Percentiles rank a stretch among this genome's conserved stretches.
Conservation (phyloP, 2,113 vertebrate genomes). For the Chamaea fasciata region DNA sequence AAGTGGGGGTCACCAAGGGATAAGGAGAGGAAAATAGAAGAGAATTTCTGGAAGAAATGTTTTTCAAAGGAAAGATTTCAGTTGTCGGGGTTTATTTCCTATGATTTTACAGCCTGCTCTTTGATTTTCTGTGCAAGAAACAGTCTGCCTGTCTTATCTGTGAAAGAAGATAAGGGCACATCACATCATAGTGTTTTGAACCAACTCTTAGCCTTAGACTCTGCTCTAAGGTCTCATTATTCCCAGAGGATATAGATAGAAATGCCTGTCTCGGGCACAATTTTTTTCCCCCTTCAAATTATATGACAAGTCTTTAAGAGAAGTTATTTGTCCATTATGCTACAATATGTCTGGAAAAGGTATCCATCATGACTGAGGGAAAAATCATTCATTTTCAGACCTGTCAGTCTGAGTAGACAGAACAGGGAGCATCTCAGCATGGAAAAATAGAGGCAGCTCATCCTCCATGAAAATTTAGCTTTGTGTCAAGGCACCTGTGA, state of each 20-base stretch:
- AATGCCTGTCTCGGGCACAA: constrained; percentile 36
- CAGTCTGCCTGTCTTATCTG: constrained; percentile 48
- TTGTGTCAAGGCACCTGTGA: neutral
- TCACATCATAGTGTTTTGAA: constrained; percentile 41
- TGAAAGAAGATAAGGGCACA: constrained; percentile 55
- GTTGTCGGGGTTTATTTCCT: neutral
- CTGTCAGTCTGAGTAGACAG: constrained; percentile 38
- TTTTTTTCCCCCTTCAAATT: constrained; percentile 47
- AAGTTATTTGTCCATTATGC: constrained; percentile 57
- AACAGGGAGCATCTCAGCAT: constrained; percentile 13
- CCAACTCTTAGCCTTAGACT: constrained; percentile 44
- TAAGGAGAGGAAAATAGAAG: neutral
- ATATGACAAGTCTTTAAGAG: constrained; percentile 56
- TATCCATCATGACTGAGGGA: constrained; percentile 43
- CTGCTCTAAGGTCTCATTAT: constrained; percentile 52
- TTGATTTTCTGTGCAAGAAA: constrained; percentile 51
- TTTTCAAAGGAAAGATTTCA: constrained; percentile 12
- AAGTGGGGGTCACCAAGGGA: neutral
- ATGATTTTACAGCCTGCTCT: constrained; percentile 42
- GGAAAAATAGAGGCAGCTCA: neutral
- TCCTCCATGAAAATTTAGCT: constrained; percentile 28
- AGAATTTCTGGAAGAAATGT: neutral
- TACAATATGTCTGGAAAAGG: constrained; percentile 41
- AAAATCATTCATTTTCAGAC: constrained; percentile 62
- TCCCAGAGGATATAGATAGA: constrained; percentile 51